Percentiles rank a stretch among this genome's conserved stretches.
Conservation (phyloP, 30 jellyfish, hydroid and myxozoan species). For the Aurelia aurita region DNA sequence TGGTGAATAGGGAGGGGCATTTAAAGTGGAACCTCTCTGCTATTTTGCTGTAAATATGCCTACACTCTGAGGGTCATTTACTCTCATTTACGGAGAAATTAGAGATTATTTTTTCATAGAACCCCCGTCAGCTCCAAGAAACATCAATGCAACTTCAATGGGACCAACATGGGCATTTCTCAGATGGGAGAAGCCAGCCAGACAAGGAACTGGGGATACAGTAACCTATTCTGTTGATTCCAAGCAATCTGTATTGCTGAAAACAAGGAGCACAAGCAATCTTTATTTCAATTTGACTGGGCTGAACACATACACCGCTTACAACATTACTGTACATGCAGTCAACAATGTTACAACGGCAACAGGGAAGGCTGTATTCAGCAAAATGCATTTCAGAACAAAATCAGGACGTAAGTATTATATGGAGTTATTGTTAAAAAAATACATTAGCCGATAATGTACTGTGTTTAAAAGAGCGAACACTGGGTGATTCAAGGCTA, state of each 20-base stretch:
- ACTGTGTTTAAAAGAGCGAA: not conserved
- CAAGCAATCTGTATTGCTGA: not conserved
- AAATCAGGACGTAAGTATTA: constrained; percentile 81
- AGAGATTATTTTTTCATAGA: not conserved
- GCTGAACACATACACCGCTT: constrained; percentile 42
- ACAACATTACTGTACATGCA: constrained; percentile 40
- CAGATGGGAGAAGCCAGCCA: constrained; percentile 28
- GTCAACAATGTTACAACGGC: constrained; percentile 73
- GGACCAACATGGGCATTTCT: constrained; percentile 28
- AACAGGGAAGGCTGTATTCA: constrained; percentile 23
- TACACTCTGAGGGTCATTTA: not conserved
- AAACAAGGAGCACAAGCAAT: not conserved
- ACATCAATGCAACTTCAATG: constrained; percentile 7
- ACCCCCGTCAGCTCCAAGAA: constrained; percentile 37
- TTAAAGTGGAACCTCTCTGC: too few relatives aligned
- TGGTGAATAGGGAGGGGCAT: too few relatives aligned
- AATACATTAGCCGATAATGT: not conserved
- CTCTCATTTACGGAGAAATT: not conserved
- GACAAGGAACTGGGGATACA: constrained; percentile 42
- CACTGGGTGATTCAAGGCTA: too few relatives aligned
- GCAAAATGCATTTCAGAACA: constrained; percentile 44
- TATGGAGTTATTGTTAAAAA: too few relatives aligned
- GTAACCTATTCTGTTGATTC: not conserved
- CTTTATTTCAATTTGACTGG: constrained; percentile 10
- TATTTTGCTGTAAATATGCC: not conserved